Percentiles rank a stretch among this genome's conserved stretches.
phyloP scores from a whole-genome alignment of 1,140 invertebrate genomes.

The Aphaenogaster floridana region DNA sequence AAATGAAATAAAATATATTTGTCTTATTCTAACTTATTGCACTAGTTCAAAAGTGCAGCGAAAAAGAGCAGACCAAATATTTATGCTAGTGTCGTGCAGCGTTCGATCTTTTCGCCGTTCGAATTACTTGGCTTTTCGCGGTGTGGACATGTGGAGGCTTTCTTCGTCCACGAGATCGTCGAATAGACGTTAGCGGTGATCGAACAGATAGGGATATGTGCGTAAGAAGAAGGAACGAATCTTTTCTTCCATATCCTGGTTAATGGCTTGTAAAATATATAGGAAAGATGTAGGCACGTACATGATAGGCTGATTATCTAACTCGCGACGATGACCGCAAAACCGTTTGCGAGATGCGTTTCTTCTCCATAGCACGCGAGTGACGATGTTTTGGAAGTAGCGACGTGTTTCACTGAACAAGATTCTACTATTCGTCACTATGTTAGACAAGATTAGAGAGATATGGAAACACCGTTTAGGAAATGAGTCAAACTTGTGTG shows the following conservation, averaged over 20 bases:
- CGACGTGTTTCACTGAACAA: not conserved
- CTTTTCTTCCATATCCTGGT: not conserved
- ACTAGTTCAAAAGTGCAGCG: too few relatives aligned
- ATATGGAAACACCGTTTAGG: not conserved
- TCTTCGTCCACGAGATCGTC: not conserved
- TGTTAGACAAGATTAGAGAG: not conserved
- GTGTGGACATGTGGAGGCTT: not conserved
- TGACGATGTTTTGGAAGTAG: conserved; percentile 11
- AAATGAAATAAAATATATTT: too few relatives aligned
- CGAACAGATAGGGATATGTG: not conserved
- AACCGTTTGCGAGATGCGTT: not conserved
- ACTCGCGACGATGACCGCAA: not conserved
- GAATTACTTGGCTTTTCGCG: not conserved
- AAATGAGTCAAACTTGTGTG: not conserved
- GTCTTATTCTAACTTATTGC: too few relatives aligned
- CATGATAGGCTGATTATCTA: not conserved
- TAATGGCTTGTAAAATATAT: not conserved
- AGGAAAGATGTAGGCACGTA: not conserved
- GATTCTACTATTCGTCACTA: not conserved
- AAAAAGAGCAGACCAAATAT: not conserved
- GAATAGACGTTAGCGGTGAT: not conserved
- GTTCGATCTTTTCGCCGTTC: not conserved
- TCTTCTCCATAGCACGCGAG: not conserved
- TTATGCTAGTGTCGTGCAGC: not conserved
- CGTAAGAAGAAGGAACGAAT: not conserved